A percentile compares a stretch with the other conserved stretches of the same genome.
phyloP scores from a whole-genome alignment of 2,888 invertebrate genomes.

The Timandra comae region DNA sequence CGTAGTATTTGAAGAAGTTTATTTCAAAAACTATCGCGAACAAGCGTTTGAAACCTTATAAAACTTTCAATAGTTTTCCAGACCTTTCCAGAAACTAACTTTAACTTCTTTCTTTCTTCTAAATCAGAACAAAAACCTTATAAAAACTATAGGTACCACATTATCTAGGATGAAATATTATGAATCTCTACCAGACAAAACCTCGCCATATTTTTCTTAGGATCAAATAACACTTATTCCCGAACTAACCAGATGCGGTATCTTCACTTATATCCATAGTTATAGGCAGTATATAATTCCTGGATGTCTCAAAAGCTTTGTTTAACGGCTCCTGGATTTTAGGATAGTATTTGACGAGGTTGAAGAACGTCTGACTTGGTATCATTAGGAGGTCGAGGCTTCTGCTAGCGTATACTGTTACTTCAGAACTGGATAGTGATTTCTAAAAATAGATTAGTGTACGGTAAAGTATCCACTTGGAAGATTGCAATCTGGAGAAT shows the following conservation, averaged over 20 bases:
- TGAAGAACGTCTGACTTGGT: slow-evolving; percentile 62
- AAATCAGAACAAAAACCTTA: too few relatives aligned
- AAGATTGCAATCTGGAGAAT: too few relatives aligned
- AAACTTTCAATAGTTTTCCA: too few relatives aligned
- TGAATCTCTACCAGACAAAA: background rate
- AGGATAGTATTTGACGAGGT: slow-evolving; percentile 60
- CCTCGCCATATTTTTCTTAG: background rate
- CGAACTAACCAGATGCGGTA: slow-evolving; percentile 40
- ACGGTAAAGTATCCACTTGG: too few relatives aligned
- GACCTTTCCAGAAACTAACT: too few relatives aligned
- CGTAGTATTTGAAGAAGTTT: too few relatives aligned
- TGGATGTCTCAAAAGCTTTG: slow-evolving; percentile 58
- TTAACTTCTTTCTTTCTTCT: too few relatives aligned
- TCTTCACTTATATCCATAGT: slow-evolving; percentile 46
- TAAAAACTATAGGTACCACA: background rate
- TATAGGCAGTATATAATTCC: slow-evolving; percentile 64
- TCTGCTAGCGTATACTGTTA: slow-evolving; percentile 63
- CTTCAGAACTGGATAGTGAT: slow-evolving; percentile 55
- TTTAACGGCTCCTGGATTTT: slow-evolving; percentile 60
- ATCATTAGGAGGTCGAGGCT: slow-evolving; percentile 59
- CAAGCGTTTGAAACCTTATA: too few relatives aligned
- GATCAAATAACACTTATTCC: background rate
- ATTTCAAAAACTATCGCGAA: too few relatives aligned
- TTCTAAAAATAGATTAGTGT: too few relatives aligned
- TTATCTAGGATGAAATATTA: background rate